A percentile compares a stretch with the other conserved stretches of the same genome.
These are phyloP conservation scores for Pogoniulus pusillus DNA, from an alignment of 2,797 vertebrate genomes.

Conservation along the genomic window DNA sequence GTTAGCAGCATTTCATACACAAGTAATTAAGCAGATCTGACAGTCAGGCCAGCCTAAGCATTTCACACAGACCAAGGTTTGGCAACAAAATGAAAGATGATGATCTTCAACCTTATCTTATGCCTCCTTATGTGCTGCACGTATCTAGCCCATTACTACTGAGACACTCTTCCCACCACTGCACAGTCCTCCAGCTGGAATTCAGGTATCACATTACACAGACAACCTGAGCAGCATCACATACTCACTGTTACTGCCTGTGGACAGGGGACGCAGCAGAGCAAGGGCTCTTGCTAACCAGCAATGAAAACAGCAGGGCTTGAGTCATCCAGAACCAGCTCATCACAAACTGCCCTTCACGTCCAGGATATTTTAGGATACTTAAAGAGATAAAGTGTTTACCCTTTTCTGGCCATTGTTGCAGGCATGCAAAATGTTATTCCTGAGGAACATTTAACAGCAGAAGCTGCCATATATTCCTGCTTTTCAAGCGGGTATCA, in stretches of 20 bases:
- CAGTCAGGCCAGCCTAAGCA: neutral
- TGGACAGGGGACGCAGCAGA: neutral
- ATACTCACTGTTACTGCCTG: neutral
- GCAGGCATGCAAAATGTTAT: neutral
- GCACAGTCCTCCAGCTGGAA: neutral
- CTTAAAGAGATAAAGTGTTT: neutral
- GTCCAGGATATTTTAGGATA: neutral
- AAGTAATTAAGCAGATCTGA: neutral
- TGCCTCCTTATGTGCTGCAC: neutral
- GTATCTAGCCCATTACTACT: neutral
- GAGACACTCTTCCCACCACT: neutral
- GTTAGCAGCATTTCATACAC: neutral
- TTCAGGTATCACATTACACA: neutral
- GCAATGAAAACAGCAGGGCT: neutral
- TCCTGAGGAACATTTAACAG: neutral
- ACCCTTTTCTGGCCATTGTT: neutral
- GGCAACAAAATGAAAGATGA: neutral
- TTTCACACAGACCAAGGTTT: neutral
- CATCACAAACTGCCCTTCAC: neutral
- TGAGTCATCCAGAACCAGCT: neutral
- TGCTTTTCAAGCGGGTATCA: neutral
- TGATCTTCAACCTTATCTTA: neutral
- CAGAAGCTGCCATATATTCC: neutral
- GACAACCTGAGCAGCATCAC: neutral
- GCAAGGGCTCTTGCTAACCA: neutral